Conservation (phyloP, 2,888 invertebrate species). For the Keiferia lycopersicella region DNA sequence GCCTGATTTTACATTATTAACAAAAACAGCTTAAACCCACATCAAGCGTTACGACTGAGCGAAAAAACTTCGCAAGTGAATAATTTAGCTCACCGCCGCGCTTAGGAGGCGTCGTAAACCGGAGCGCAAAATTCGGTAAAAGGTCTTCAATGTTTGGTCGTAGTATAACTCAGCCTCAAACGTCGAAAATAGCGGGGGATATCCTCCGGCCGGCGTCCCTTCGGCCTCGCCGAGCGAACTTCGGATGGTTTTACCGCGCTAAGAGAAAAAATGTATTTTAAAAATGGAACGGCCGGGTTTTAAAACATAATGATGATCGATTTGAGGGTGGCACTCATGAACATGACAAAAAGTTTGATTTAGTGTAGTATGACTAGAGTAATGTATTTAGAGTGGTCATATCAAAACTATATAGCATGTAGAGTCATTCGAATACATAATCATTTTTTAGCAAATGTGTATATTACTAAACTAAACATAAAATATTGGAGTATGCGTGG, state of each 20-base stretch:
- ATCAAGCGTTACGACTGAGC: conserved; percentile 44
- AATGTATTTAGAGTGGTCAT: no score
- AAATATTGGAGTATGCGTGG: no score
- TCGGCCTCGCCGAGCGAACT: conserved; percentile 51
- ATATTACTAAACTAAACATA: no score
- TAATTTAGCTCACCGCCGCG: conserved; percentile 70
- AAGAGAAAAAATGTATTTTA: conserved; percentile 53
- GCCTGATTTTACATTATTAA: conserved; percentile 53
- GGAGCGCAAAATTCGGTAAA: conserved; percentile 75
- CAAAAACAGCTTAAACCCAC: conserved; percentile 51
- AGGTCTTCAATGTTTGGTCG: conserved; percentile 78
- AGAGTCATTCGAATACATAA: no score
- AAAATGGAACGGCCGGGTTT: not conserved
- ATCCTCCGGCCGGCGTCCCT: conserved; percentile 39
- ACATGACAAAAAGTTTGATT: no score
- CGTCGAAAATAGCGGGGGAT: conserved; percentile 75
- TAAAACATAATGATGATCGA: no score
- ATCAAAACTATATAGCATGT: no score
- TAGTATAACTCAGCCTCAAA: conserved; percentile 77
- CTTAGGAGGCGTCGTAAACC: conserved; percentile 74
- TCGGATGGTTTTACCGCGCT: conserved; percentile 68
- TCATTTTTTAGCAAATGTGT: no score
- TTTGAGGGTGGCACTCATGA: no score
- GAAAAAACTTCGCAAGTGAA: conserved; percentile 63
- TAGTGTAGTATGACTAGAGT: no score